Evolutionary conservation across 2,113 vertebrate genomes (phyloP), one percentile per base, ranked within the genome.

Genomic region (Eubucco bourcierii): DNA sequence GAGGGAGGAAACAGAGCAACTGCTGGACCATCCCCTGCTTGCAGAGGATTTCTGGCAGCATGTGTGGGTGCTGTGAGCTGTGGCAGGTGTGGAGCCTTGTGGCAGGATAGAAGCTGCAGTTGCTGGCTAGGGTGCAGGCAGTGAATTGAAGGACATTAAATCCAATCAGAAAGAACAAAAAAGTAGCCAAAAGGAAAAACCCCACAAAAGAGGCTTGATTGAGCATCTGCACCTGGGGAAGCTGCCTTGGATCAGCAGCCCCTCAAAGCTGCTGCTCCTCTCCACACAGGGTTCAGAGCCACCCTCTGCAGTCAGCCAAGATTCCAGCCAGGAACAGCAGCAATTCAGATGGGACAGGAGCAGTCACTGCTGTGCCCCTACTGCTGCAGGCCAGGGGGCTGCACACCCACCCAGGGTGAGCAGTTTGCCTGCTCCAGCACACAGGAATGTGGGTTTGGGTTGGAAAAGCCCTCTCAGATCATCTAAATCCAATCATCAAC

Each of bases 131-230:
- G 94, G 91, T 96, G 90, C 63, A 97, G 91, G 90, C 90, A 71
- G 87, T 87, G 90, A 92, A 97, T 95, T 31, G 77, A 94, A 90
- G 95, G 93, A 70, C 46, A 80, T 78, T 73, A 20, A 56, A 95
- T 82, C 95, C 94, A 92, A 85, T 76, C 71, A 84, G 87, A 80
- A 94, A 90, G 78, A 90, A 93, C 80, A 81, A 95, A 95, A 95
- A 93, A 59, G 17, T 61, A 93, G 92, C 64, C 73, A 33, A 33
- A 90, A 91, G 37, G 37, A 95, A 52, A 61, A 21, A 2, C 9
- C 76, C 25, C 12, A 97, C 93, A 97, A 97, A 98, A 93, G 97
- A 39, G 0, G 89, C 81, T 92, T 97, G 97, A 98, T 94, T 96
- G 95, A 83, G 89, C 92, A 80, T 65, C 17, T 92, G 97, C 96